Evolutionary conservation across 1,140 invertebrate species (phyloP).

Genomic region (Drosophila sulfurigaster): DNA sequence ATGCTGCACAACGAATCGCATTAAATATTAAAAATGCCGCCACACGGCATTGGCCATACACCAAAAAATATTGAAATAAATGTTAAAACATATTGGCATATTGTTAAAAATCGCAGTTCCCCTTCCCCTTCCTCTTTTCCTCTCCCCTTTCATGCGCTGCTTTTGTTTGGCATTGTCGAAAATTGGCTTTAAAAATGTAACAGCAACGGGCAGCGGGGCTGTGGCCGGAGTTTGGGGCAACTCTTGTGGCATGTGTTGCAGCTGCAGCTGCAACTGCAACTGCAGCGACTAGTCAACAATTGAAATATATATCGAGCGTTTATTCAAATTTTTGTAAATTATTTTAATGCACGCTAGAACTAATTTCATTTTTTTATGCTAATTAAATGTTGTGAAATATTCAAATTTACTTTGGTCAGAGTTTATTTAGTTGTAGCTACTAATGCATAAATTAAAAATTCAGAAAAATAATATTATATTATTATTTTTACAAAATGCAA

Average conservation of each 20-base stretch:
- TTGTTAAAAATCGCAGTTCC: slow-evolving; percentile 65
- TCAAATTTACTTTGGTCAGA: too few species aligned
- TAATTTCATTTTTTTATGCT: too few species aligned
- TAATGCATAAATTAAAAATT: too few species aligned
- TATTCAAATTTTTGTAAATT: too few species aligned
- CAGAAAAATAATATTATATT: too few species aligned
- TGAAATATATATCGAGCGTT: too few species aligned
- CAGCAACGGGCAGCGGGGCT: slow-evolving; percentile 11
- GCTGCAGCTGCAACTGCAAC: slow-evolving; percentile 9
- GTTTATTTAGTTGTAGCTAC: too few species aligned
- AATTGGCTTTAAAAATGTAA: slow-evolving; percentile 76
- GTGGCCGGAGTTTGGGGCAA: slow-evolving; percentile 16
- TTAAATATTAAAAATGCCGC: slow-evolving; percentile 81
- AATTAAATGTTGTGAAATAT: too few species aligned
- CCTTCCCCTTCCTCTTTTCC: neutral
- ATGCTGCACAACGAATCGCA: slow-evolving; percentile 56
- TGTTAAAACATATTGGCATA: slow-evolving; percentile 83
- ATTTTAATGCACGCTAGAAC: too few species aligned
- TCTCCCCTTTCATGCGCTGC: neutral
- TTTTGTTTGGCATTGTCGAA: slow-evolving; percentile 61
- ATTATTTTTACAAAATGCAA: too few species aligned
- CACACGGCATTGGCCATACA: slow-evolving; percentile 61
- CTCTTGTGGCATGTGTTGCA: slow-evolving; percentile 22
- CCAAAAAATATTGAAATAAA: slow-evolving; percentile 81
- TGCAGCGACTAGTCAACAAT: neutral